These are phyloP conservation scores for Nasonia giraulti DNA, from an alignment of 1,140 invertebrate species.

Conservation along the genomic window DNA sequence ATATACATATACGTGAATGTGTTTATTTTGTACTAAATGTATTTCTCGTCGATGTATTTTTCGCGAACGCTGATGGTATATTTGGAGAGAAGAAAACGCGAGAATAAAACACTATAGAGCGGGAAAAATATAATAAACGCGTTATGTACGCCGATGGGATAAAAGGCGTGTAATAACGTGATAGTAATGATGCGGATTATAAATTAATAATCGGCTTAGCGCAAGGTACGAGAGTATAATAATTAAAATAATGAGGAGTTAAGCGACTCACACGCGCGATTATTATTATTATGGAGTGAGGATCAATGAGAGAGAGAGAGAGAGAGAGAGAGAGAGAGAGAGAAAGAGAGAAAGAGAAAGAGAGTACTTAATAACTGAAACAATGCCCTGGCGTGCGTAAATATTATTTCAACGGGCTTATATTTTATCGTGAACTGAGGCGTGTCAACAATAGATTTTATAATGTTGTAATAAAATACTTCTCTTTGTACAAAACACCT, in stretches of 20 bases:
- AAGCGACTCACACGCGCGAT: not conserved
- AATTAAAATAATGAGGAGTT: not conserved
- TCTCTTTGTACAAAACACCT: constrained; percentile 58
- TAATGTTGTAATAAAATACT: constrained; percentile 71
- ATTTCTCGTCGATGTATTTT: constrained; percentile 64
- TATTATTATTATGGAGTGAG: too few species aligned
- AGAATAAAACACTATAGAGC: not conserved
- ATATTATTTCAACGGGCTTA: constrained; percentile 56
- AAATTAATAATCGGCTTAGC: not conserved
- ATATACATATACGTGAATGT: constrained; percentile 55
- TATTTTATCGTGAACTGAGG: constrained; percentile 58
- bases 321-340: not conserved
- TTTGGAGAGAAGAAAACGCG: constrained; percentile 4
- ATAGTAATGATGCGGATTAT: not conserved
- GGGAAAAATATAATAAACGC: not conserved
- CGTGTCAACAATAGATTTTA: constrained; percentile 68
- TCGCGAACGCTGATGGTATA: constrained; percentile 32
- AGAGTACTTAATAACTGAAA: not conserved
- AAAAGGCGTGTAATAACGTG: not conserved
- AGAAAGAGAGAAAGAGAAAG: not conserved
- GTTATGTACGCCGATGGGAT: not conserved
- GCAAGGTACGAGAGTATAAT: not conserved
- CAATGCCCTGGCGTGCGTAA: constrained; percentile 22
- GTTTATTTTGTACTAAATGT: constrained; percentile 68
- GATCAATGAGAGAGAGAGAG: not conserved